Evolutionary conservation across 2,113 vertebrate genomes (phyloP).

Genomic region (Nibea coibor): DNA sequence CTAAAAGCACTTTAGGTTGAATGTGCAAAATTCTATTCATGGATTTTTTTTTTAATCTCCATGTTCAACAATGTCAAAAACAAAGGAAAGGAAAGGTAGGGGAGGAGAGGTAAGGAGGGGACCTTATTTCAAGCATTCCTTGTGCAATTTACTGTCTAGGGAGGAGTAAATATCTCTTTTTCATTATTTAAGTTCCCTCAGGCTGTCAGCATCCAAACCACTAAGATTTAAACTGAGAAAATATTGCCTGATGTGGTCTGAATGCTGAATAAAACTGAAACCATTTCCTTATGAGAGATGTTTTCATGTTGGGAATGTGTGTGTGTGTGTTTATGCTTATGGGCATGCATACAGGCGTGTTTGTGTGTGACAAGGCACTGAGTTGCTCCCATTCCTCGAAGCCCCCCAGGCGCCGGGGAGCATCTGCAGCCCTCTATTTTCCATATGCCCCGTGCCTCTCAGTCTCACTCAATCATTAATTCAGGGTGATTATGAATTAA

Average conservation of each 20-base stretch:
- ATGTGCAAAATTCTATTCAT: constrained; percentile 11
- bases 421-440: constrained; percentile 78
- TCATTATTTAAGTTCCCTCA: constrained; percentile 54
- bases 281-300: constrained; percentile 37
- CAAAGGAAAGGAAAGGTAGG: background rate
- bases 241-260: constrained; percentile 24
- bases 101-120: background rate
- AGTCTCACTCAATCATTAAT: constrained; percentile 80
- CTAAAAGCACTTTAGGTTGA: constrained; percentile 37
- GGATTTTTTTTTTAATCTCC: background rate
- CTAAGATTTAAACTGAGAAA: constrained; percentile 30
- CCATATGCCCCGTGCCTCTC: constrained; percentile 78
- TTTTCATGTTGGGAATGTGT: constrained; percentile 33
- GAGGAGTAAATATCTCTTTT: constrained; percentile 57
- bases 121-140: constrained; percentile 19
- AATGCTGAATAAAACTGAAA: constrained; percentile 47
- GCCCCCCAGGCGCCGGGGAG: constrained; percentile 60
- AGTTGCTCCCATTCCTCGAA: constrained; percentile 66
- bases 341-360: constrained; percentile 41
- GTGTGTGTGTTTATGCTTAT: constrained; percentile 48
- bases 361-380: constrained; percentile 57
- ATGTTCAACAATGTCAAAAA: background rate
- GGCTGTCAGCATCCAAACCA: constrained; percentile 44
- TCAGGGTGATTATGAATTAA: constrained; percentile 82
- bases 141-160: constrained; percentile 41